phyloP scores from a whole-genome alignment of 2,888 invertebrate genomes.

The Orchesella flavescens region DNA sequence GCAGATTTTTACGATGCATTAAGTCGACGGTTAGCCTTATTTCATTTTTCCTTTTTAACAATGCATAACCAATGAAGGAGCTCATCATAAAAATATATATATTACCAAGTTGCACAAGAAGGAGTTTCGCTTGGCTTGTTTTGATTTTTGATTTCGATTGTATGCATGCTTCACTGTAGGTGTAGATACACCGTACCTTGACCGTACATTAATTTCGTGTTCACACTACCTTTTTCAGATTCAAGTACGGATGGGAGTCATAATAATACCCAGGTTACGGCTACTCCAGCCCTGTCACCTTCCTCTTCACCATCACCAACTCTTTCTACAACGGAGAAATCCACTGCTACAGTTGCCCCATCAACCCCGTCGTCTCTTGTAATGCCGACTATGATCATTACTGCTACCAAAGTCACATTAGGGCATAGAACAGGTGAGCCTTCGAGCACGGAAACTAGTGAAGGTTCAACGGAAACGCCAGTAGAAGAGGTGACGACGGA shows the following conservation, averaged over 20 bases:
- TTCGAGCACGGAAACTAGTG: neutral
- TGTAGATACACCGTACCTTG: no score
- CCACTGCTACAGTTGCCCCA: conserved; percentile 38
- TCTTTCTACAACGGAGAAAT: neutral
- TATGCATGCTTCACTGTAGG: no score
- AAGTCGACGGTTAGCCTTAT: no score
- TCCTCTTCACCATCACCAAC: neutral
- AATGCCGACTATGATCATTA: conserved; percentile 67
- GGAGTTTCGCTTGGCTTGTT: no score
- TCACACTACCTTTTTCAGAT: conserved; percentile 17
- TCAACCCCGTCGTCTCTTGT: conserved; percentile 20
- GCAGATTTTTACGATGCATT: no score
- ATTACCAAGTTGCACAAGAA: no score
- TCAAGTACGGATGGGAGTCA: conserved; percentile 43
- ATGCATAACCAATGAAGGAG: neutral
- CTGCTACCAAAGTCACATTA: conserved; percentile 56
- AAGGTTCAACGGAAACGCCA: conserved; percentile 11
- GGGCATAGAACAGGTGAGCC: conserved; percentile 22
- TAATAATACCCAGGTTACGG: conserved; percentile 21
- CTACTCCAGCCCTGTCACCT: conserved; percentile 42
- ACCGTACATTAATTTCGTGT: no score
- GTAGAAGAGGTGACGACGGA: neutral
- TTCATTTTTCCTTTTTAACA: neutral
- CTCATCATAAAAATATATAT: neutral
- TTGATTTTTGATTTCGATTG: no score